phyloP scores from a whole-genome alignment of 2,888 invertebrate genomes.

The Coleophora flavipennella region DNA sequence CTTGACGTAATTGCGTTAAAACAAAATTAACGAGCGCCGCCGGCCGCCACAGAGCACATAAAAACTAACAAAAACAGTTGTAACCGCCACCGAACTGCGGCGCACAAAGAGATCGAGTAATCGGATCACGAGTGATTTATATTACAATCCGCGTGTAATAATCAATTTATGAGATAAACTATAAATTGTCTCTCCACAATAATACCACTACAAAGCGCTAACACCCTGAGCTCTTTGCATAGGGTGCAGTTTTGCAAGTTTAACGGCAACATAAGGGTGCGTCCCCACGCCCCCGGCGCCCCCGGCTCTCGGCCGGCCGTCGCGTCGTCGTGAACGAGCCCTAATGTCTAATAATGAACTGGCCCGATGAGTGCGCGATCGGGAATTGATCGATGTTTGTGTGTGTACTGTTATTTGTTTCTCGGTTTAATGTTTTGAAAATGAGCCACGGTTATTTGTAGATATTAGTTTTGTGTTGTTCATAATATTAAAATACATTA shows the following conservation, averaged over 20 bases:
- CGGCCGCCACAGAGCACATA: slow-evolving; percentile 11
- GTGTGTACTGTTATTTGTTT: slow-evolving; percentile 3
- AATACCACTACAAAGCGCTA: slow-evolving; percentile 8
- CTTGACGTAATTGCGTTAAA: slow-evolving; percentile 12
- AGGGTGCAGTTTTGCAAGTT: no score
- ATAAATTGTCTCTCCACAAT: slow-evolving; percentile 38
- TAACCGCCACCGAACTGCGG: slow-evolving; percentile 20
- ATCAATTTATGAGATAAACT: slow-evolving; percentile 61
- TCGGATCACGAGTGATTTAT: slow-evolving; percentile 55
- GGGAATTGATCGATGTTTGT: slow-evolving; percentile 32
- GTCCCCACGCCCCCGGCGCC: background rate
- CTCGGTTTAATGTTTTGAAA: background rate
- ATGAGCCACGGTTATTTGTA: no score
- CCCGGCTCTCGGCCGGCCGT: background rate
- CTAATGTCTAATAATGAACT: slow-evolving; percentile 44
- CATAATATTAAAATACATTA: no score
- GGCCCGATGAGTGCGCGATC: slow-evolving; percentile 32
- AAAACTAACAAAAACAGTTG: slow-evolving; percentile 31
- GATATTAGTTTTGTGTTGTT: no score
- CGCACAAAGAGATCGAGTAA: slow-evolving; percentile 22
- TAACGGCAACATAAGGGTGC: no score
- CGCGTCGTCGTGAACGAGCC: slow-evolving; percentile 12
- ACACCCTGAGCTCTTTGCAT: no score
- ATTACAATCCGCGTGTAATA: slow-evolving; percentile 48
- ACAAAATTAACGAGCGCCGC: slow-evolving; percentile 12